Base-by-base conservation (phyloP, 1,140 invertebrate genomes). In the Bicyclus anynana region DNA sequence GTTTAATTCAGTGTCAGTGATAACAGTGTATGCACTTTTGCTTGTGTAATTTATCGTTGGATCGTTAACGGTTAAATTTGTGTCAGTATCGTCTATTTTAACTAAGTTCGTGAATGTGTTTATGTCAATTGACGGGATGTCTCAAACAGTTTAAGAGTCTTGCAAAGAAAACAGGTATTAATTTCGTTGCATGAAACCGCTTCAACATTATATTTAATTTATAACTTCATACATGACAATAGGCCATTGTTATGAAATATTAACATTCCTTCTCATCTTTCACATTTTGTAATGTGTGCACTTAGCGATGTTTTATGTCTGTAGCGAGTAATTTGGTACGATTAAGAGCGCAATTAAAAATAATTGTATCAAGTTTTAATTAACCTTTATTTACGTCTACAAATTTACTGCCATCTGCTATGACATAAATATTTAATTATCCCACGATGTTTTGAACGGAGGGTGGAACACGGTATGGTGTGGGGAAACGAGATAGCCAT, bases 361-460 rank as follows among this genome's bases (percentile, higher is more conserved):
- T 42, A 12, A 33, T 38, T 18, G 27, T 17, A 35, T 16, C 20
- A 12, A 63, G 27, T 7, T n/a, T 56, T 65, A 68, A 68, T 68
- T 72, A 61, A 55, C 16, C 17, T 61, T 59, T 55, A 64, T 60
- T 59, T 53, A 56, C 56, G 59, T 66, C 57, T 59, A 53, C 57
- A 60, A 59, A 33, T 44, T 57, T 65, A 48, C 53, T 56, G 50
- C 58, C 59, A 70, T 77, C 62, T 78, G 66, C 69, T 72, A 84
- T 77, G 77, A 84, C 67, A 80, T 87, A 82, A 86, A 87, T 86
- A 86, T 87, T 87, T 85, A 84, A 87, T 87, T 87, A 84, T 84
- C 75, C 71, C 80, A 85, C 78, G 75, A 75, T 77, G 54, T 72
- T 62, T 73, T 72, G 69, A 67, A 67, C 56, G 63, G 68, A 76